Evolutionary conservation across 37 sponge, comb jelly and placozoan species (phyloP).

Genomic region (Cliona cf. orientalis): DNA sequence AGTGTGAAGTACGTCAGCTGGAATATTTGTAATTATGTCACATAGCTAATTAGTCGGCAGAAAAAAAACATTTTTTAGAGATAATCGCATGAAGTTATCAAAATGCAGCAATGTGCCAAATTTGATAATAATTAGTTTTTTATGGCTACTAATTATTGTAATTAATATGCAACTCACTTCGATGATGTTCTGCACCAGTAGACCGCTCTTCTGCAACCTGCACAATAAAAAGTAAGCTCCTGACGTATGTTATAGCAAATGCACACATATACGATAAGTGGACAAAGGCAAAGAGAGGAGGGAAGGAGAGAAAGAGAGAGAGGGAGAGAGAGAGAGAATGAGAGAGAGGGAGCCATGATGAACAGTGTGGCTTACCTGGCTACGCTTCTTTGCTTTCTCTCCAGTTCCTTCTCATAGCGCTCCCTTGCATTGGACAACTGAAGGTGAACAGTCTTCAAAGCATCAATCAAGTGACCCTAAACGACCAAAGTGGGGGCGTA

Average conservation of each 20-base stretch:
- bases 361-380: conserved; percentile 28
- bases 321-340: neutral
- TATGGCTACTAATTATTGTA: no score
- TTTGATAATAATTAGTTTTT: no score
- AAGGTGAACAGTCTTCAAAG: conserved; percentile 8
- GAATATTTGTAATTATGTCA: no score
- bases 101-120: no score
- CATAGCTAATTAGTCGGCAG: no score
- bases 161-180: conserved; percentile 27
- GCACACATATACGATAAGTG: neutral
- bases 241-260: neutral
- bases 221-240: neutral
- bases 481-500: no score
- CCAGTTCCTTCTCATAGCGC: conserved; percentile 16
- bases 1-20: no score
- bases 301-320: neutral
- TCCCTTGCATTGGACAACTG: neutral
- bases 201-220: conserved; percentile 54
- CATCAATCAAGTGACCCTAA: conserved; percentile 14
- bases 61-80: no score
- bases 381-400: conserved; percentile 52
- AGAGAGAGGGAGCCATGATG: neutral
- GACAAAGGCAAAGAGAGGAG: neutral
- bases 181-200: conserved; percentile 52
- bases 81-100: no score